Base-by-base conservation (phyloP, 2,888 invertebrate species). In the Ligdia adustata region DNA sequence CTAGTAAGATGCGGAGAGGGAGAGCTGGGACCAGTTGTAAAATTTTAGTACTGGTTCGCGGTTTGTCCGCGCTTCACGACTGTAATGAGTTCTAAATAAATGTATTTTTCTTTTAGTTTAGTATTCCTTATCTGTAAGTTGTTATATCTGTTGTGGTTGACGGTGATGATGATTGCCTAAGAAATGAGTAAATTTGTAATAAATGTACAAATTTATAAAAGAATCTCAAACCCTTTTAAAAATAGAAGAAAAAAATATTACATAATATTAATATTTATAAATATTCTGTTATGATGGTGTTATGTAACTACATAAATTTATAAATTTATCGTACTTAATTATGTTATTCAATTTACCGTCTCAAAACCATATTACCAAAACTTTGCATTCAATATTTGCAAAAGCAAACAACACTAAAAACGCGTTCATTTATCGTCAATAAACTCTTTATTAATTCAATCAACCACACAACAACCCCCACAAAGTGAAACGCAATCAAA, bases 41-140 rank as follows among this genome's bases (percentile, higher is more conserved):
- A 85, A 80, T 83, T 82, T 84, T 77, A 82, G 69, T 79, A 69
- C 72, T 72, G 66, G 75, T 79, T 76, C 75, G 77, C 74, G 79
- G 82, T 75, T 77, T 72, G 74, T 77, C 45, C 63, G 57, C 62
- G 28, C 37, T 29, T 18, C 20, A 38, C 26, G 13, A 33, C 47
- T 49, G 52, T 44, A 48, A 45, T 51, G 46, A 41, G 44, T 18
- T 18, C 4, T 18, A 18, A 18, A 18, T 1, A 1, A 18, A 1
- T 18, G 6, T 18, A 18, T 1, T 18, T 16, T 16, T 16, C 16
- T 5, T 16, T 16, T 7, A 18, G 18, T 5, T 18, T 5, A 6
- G 1, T 6, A 18, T 18, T 18, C 18, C 6, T 4, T 18, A 18
- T 18, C 1, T 18, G 18, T 18, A 6, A 18, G 1, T 18, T 18